Evolutionary conservation across 2,113 vertebrate species (phyloP), one percentile per base, ranked within the genome.

Genomic region (Candoia aspera): DNA sequence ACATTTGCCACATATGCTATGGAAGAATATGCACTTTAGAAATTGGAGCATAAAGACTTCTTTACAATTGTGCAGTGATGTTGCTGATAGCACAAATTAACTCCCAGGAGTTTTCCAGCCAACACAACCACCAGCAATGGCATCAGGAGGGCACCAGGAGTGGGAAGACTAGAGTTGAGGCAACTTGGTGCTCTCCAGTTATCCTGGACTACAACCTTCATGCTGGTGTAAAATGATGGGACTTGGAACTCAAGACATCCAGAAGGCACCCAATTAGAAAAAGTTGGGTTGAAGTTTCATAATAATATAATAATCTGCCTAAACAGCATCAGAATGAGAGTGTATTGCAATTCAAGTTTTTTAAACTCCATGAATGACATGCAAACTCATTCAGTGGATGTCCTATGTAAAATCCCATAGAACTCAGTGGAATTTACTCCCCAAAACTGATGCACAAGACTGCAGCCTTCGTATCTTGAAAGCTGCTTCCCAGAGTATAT

Each of bases 251-350:
- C 73, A 33, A 42, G 33, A 42, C 33, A 79, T 21, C 33, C 9
- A 17, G 2, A 60, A 2, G n/a, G 84, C 6, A 0, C 0, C 23
- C 29, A 55, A 46, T 84, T 58, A 59, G 0, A 0, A 84, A 86
- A 68, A 83, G 89, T 9, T 57, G 57, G 79, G 26, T 84, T 84
- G 54, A n/a, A 49, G n/a, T 29, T 2, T 33, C 23, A 1, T 8
- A 0, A 5, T 53, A 49, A 17, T 0, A 23, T 84, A 37, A 1
- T 55, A 33, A 8, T 85, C 26, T 84, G 57, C 8, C 2, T 29
- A 53, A 73, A 62, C 89, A 88, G 26, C 19, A 59, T 55, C 46
- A 26, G 37, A 91, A 87, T 26, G 37, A n/a, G 24, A 26, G n/a
- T n/a, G 10, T 46, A 29, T 79, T n/a, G 57, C 57, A 54, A 21